Base-by-base conservation (phyloP, 1,140 invertebrate genomes). In the Chironomus tepperi region DNA sequence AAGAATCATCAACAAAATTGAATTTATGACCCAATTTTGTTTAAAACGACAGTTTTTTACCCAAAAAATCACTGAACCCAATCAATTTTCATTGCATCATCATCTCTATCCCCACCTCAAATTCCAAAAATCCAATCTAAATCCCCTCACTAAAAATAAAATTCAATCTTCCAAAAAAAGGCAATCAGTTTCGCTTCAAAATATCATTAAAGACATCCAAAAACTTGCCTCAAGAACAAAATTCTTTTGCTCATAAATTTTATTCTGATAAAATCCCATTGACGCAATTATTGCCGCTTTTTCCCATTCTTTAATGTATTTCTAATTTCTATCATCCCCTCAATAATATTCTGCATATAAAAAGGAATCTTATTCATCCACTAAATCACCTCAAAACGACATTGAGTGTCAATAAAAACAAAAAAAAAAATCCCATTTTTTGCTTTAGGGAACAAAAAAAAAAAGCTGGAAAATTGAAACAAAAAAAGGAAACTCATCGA, bases 321-420 rank as follows among this genome's bases (percentile, higher is more conserved):
- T 34, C 24, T 57, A 57, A 57, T 57, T 57, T 57, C 12, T n/a
- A 12, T n/a, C 8, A n/a, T 57, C 47, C 47, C 47, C 8, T 34
- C 24, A 34, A 34, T 34, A 34, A 34, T 34, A 34, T 34, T 34
- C 24, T 34, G 24, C 24, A 34, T 34, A 34, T 34, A 34, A 34
- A 15, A 57, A 57, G 12, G 12, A 57, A 57, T 57, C 10, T 57
- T 3, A 57, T n/a, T 57, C 47, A 57, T 57, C 47, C 47, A 57
- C 47, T 57, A 57, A 57, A 57, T 57, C 47, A 57, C 47, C 47
- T 57, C 47, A 57, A 57, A 57, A 57, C 47, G 47, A 57, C 47
- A 57, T 57, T 57, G 47, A 57, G 47, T 57, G 47, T 57, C 47
- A 57, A 57, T 57, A 57, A 57, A 57, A 34, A 34, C 24, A 34